A percentile compares a stretch with the other conserved stretches of the same genome.
Evolutionary conservation across 2,797 vertebrate species (phyloP).

Genomic region (Clangula hyemalis): DNA sequence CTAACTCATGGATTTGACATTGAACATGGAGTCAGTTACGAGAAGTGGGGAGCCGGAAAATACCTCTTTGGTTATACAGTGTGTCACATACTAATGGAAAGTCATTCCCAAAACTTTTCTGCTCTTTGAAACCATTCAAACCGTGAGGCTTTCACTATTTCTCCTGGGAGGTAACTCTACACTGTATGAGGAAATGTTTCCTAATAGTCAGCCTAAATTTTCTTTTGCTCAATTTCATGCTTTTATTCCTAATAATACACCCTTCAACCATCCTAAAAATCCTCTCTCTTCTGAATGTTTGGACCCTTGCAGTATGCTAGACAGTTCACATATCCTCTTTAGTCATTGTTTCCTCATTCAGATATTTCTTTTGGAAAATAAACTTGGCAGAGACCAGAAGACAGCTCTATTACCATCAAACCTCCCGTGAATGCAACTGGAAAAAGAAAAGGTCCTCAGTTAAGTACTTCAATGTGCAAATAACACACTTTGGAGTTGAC

Average conservation of each 20-base stretch:
- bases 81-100: background rate
- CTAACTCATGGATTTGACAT: background rate
- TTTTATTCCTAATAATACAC: background rate
- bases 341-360: slow-evolving; percentile 58
- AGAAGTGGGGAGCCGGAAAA: background rate
- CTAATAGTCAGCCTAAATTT: background rate
- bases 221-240: background rate
- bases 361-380: slow-evolving; percentile 65
- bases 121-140: background rate
- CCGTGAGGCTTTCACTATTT: background rate
- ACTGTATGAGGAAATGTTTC: background rate
- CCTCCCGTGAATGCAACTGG: slow-evolving; percentile 53
- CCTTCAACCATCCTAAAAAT: background rate
- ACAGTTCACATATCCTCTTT: slow-evolving; percentile 42
- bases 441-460: slow-evolving; percentile 36
- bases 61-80: background rate
- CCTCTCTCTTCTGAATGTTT: background rate
- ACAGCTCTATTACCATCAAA: slow-evolving; percentile 49
- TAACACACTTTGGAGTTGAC: slow-evolving; percentile 20
- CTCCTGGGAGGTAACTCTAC: background rate
- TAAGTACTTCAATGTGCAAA: slow-evolving; percentile 54
- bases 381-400: slow-evolving; percentile 50
- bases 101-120: background rate
- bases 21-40: background rate
- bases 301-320: background rate